Evolutionary conservation across 2,888 invertebrate genomes (phyloP).

Genomic region (Suillia variegata): DNA sequence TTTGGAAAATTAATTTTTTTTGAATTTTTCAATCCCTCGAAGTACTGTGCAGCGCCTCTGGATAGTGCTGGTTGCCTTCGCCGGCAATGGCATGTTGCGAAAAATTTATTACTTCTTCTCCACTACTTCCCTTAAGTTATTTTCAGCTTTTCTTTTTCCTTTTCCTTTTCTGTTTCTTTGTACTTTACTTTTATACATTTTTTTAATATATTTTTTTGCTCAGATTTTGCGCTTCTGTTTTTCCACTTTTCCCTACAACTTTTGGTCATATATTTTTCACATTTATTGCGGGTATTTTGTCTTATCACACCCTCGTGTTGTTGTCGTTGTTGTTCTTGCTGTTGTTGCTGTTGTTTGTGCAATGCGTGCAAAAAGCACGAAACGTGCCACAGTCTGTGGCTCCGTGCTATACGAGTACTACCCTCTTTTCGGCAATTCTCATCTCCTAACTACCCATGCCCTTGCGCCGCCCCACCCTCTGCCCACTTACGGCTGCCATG

Average conservation of each 20-base stretch:
- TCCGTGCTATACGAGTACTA: slow-evolving; percentile 31
- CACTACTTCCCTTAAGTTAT: slow-evolving; percentile 28
- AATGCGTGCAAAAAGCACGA: slow-evolving; percentile 50
- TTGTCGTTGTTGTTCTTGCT: too few relatives aligned
- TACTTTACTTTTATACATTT: slow-evolving; percentile 6
- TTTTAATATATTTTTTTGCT: slow-evolving; percentile 26
- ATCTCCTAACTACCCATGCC: too few relatives aligned
- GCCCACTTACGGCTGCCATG: too few relatives aligned
- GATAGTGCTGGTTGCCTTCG: not conserved
- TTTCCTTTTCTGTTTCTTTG: slow-evolving; percentile 9
- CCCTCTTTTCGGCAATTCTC: too few relatives aligned
- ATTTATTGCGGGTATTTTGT: slow-evolving; percentile 56
- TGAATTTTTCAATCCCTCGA: too few relatives aligned
- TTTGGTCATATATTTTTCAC: slow-evolving; percentile 56
- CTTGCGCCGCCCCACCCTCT: too few relatives aligned
- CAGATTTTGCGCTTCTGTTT: slow-evolving; percentile 12
- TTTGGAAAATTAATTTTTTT: too few relatives aligned
- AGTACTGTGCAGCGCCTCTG: not conserved
- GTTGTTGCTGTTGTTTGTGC: too few relatives aligned
- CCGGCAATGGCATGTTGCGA: slow-evolving; percentile 18
- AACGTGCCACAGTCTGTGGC: slow-evolving; percentile 28
- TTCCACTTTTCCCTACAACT: slow-evolving; percentile 41
- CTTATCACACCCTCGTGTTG: slow-evolving; percentile 55
- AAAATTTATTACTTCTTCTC: slow-evolving; percentile 40
- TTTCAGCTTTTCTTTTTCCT: slow-evolving; percentile 15